A percentile compares a stretch with the other conserved stretches of the same genome.
Evolutionary conservation across 2,797 vertebrate species (phyloP).

Genomic region (Sandelia bainsii): DNA sequence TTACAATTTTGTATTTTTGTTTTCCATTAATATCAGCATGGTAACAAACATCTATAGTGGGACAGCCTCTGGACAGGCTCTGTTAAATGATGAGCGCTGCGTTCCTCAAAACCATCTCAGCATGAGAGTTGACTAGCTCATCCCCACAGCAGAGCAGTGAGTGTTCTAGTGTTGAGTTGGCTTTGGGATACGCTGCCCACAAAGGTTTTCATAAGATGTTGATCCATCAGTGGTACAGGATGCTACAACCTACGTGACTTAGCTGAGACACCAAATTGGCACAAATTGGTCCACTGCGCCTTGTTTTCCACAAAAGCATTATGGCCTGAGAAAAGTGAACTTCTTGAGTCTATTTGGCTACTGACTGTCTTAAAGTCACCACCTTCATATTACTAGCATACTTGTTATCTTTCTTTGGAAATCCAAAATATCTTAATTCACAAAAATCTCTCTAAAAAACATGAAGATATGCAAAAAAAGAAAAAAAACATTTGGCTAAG

Average conservation of each 20-base stretch:
- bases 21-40: conserved; percentile 84
- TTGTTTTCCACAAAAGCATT: conserved; percentile 19
- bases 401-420: too few relatives aligned
- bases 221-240: conserved; percentile 84
- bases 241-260: conserved; percentile 78
- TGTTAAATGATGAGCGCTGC: conserved; percentile 50
- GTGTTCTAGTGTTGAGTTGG: neutral
- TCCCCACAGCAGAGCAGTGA: conserved; percentile 1
- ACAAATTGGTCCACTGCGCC: conserved; percentile 61
- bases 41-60: conserved; percentile 82
- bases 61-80: conserved; percentile 83
- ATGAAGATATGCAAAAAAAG: neutral
- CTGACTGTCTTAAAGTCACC: neutral
- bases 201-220: conserved; percentile 76
- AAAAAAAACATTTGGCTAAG: neutral
- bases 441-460: neutral
- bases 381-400: neutral
- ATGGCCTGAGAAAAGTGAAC: neutral
- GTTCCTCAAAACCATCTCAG: conserved; percentile 29
- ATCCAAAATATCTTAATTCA: neutral
- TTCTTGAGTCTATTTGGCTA: conserved; percentile 1
- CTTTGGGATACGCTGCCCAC: conserved; percentile 50
- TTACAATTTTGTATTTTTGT: conserved; percentile 78
- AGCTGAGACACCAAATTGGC: conserved; percentile 69
- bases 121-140: rapidly evolving